Conservation (phyloP, 2,888 invertebrate genomes). For the Apodemia mormo region DNA sequence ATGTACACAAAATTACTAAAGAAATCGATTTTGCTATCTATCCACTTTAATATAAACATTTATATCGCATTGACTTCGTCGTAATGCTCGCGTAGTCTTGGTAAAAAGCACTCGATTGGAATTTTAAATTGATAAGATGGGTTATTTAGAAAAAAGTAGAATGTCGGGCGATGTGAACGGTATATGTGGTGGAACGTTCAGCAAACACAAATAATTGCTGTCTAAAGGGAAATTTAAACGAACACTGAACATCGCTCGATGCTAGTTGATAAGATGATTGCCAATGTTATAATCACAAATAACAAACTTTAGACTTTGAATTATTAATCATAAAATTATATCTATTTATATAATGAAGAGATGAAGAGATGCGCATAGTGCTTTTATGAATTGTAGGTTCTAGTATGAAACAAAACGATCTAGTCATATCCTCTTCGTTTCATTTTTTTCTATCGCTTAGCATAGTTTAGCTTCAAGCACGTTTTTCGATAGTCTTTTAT, state of each 20-base stretch:
- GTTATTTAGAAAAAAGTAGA: constrained; percentile 53
- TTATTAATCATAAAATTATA: constrained; percentile 75
- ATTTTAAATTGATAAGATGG: constrained; percentile 48
- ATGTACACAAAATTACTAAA: constrained; percentile 51
- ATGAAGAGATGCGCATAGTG: constrained; percentile 80
- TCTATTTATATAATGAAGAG: constrained; percentile 79
- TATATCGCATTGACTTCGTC: constrained; percentile 60
- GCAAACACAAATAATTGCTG: constrained; percentile 6
- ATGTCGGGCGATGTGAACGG: constrained; percentile 49
- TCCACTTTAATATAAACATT: constrained; percentile 71
- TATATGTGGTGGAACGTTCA: constrained; percentile 22
- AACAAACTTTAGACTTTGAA: constrained; percentile 73
- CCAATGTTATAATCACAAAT: constrained; percentile 78
- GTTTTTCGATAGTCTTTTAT: constrained; percentile 37
- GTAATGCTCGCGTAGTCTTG: constrained; percentile 60
- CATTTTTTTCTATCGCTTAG: constrained; percentile 77
- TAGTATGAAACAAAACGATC: constrained; percentile 77
- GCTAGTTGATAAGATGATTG: constrained; percentile 75
- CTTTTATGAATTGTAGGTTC: constrained; percentile 78
- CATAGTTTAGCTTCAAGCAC: constrained; percentile 82
- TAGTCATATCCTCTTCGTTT: constrained; percentile 80
- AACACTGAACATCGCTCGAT: constrained; percentile 53
- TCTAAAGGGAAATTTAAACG: background rate
- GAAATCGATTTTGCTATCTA: constrained; percentile 68
- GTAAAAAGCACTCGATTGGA: constrained; percentile 51